A percentile compares a stretch with the other conserved stretches of the same genome.
phyloP scores from a whole-genome alignment of 2,113 vertebrate species.

The Pica pica region DNA sequence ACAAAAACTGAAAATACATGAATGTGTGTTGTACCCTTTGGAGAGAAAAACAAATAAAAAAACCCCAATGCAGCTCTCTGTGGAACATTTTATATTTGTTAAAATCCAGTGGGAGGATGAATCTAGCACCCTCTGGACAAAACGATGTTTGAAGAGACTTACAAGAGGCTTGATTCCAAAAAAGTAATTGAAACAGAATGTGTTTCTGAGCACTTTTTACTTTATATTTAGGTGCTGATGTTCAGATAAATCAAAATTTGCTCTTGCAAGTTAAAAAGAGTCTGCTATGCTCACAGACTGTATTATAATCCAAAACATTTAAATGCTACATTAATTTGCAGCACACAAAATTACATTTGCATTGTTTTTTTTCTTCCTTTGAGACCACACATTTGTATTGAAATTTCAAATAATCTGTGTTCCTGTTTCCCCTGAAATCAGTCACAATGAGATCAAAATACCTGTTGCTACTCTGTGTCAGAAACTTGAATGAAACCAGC shows the following conservation, averaged over 20 bases:
- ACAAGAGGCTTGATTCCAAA: neutral
- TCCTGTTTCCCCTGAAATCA: neutral
- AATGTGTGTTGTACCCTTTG: neutral
- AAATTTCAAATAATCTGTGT: neutral
- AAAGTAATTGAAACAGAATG: neutral
- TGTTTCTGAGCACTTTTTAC: neutral
- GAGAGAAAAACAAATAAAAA: neutral
- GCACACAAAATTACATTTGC: neutral
- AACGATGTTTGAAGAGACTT: neutral
- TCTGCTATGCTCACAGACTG: neutral
- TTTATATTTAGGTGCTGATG: neutral
- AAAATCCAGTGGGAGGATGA: neutral
- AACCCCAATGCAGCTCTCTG: neutral
- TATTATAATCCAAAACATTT: neutral
- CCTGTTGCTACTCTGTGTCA: neutral
- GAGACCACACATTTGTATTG: neutral
- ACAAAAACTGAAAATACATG: neutral
- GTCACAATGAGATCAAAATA: neutral
- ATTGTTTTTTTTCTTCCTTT: neutral
- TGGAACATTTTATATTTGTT: neutral
- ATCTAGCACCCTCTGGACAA: neutral
- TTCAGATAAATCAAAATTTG: constrained; percentile 8
- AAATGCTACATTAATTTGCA: neutral
- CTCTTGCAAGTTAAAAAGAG: neutral
- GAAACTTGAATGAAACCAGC: neutral